A percentile compares a stretch with the other conserved stretches of the same genome.
These are phyloP conservation scores for Luehdorfia chinensis DNA, from an alignment of 1,140 invertebrate species.

Conservation along the genomic window DNA sequence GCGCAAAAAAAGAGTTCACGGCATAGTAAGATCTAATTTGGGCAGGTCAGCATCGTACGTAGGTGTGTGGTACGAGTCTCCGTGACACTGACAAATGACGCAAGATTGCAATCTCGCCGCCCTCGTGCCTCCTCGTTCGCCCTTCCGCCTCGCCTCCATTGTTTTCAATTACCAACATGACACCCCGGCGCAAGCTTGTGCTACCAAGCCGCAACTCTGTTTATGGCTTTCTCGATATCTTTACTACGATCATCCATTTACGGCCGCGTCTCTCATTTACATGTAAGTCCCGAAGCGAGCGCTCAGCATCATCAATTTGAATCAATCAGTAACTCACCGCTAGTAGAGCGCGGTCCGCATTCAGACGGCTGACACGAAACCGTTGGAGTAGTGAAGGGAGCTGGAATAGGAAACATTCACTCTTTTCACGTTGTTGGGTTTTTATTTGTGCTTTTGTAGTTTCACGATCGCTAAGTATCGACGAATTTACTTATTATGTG, in stretches of 20 bases:
- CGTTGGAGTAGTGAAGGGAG: constrained; percentile 41
- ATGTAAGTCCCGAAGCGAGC: constrained; percentile 32
- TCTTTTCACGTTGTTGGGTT: constrained; percentile 54
- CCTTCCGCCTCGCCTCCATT: constrained; percentile 67
- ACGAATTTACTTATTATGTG: too few relatives aligned
- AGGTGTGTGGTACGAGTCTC: constrained; percentile 46
- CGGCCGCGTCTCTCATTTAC: constrained; percentile 49
- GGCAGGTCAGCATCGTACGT: constrained; percentile 51
- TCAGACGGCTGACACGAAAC: constrained; percentile 53
- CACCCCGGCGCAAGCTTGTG: constrained; percentile 51
- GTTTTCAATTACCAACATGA: constrained; percentile 75
- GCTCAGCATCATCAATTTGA: constrained; percentile 36
- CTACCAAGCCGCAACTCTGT: constrained; percentile 62
- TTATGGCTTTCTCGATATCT: constrained; percentile 65
- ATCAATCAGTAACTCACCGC: constrained; percentile 54
- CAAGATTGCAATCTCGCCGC: constrained; percentile 70
- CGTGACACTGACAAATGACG: constrained; percentile 72
- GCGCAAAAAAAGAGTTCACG: too few relatives aligned
- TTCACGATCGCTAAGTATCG: too few relatives aligned
- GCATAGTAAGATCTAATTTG: too few relatives aligned
- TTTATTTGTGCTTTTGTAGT: too few relatives aligned
- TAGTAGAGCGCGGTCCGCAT: constrained; percentile 32
- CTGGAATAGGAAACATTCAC: constrained; percentile 54
- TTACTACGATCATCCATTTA: constrained; percentile 64
- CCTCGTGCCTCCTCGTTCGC: constrained; percentile 42